Evolutionary conservation across 2,113 vertebrate genomes (phyloP), one percentile per base, ranked within the genome.

Genomic region (Sapayoa aenigma): DNA sequence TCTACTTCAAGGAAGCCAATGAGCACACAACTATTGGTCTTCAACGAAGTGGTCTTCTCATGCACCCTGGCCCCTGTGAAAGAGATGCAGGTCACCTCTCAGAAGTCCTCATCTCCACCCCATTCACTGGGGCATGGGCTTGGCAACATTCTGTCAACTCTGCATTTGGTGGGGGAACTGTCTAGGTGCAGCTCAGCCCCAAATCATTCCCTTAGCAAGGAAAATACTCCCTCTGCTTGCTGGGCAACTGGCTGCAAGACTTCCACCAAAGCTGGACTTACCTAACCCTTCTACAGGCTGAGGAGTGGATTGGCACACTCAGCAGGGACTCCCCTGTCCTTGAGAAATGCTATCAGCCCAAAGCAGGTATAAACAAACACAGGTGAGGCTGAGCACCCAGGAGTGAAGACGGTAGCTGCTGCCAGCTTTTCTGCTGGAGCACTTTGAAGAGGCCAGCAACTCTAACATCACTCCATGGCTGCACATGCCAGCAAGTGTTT

Each of bases 1-100:
- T 8, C 12, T 65, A 33, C 44, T 59, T 59, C 28, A 68, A 52
- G 27, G 56, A 79, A 82, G 13, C 44, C 69, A 71, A 3, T 4
- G 24, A n/a, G 13, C 23, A 56, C 6, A 5, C 0, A 1, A 41
- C 22, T 68, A 30, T 62, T 52, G 30, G 20, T 47, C 46, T 47
- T 47, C 21, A 47, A 47, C 22, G 46, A 9, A 47, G 21, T 35
- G 66, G 16, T 47, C 41, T 72, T 86, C 47, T 76, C 58, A 39
- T 14, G 14, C 25, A 37, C 41, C 14, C 9, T n/a, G 15, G 19
- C 21, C 19, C 31, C 49, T 41, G 23, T 0, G 0, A 66, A 69
- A 69, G 9, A 39, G 15, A 9, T 15, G 9, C 41, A 68, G 33
- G 12, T 25, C 71, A 72, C 25, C 28, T 49, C 20, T 37, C 86